Conservation (phyloP, 2,113 vertebrate genomes). For the Sylvicapra grimmia region DNA sequence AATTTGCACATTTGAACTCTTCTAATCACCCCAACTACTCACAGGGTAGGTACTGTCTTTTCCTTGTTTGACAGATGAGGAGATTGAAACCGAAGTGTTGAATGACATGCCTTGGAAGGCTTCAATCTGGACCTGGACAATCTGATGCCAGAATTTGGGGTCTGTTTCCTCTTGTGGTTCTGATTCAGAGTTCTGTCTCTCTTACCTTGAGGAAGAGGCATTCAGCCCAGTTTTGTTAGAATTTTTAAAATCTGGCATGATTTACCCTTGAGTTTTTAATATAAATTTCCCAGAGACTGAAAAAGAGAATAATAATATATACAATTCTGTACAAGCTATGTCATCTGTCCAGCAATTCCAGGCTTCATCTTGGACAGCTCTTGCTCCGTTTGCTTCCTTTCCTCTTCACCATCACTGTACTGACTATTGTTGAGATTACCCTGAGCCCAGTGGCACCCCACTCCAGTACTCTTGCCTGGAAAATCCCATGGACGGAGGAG, state of each 20-base stretch:
- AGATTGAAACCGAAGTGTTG: background rate
- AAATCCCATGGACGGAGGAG: no score
- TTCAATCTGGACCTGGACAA: background rate
- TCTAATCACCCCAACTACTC: background rate
- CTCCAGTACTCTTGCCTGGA: no score
- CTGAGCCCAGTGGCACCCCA: background rate
- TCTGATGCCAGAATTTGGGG: background rate
- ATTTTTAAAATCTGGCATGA: background rate
- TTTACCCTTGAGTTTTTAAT: background rate
- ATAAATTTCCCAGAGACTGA: background rate
- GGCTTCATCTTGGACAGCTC: background rate
- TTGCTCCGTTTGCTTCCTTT: background rate
- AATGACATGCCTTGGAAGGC: background rate
- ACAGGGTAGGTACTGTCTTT: background rate
- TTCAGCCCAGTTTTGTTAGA: background rate
- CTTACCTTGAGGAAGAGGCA: background rate
- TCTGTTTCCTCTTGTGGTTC: background rate
- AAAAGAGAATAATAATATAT: background rate
- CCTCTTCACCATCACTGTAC: background rate
- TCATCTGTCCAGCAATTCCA: background rate
- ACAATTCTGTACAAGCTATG: background rate
- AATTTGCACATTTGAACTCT: background rate
- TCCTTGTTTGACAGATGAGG: background rate
- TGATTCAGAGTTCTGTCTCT: background rate
- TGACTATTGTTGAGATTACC: background rate